Conservation (phyloP, 2,888 invertebrate genomes). For the Bruchidius siliquastri region DNA sequence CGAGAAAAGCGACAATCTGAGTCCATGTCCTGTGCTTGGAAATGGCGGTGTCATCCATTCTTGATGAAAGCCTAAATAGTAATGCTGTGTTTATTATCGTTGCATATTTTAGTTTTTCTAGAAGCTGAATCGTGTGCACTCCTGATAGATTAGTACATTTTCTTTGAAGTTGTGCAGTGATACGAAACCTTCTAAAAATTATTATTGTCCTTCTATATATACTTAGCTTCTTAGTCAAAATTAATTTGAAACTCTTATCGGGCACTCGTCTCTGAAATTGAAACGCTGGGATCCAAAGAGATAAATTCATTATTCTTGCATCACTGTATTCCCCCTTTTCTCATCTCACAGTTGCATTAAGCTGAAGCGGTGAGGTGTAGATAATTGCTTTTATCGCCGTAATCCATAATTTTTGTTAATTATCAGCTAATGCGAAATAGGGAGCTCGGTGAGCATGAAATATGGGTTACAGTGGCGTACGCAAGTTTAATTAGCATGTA, state of each 20-base stretch:
- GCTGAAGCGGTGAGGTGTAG: neutral
- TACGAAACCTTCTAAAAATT: no score
- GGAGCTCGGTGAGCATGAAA: neutral
- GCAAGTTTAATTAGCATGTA: no score
- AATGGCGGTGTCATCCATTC: no score
- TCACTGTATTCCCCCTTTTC: neutral
- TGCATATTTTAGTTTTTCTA: no score
- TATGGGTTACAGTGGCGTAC: neutral
- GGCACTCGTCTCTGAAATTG: neutral
- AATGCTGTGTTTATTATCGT: no score
- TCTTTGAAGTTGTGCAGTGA: no score
- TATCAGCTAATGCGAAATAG: neutral
- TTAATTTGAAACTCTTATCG: neutral
- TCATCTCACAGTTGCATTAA: neutral
- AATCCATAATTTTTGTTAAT: neutral
- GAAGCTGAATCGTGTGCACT: no score
- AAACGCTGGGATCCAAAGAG: neutral
- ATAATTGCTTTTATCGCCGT: neutral
- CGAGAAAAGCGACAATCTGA: no score
- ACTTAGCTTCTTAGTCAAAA: neutral
- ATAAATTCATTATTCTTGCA: neutral
- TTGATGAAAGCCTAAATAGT: no score
- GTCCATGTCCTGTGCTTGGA: no score
- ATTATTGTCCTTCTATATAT: no score
- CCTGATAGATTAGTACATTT: no score